phyloP scores from a whole-genome alignment of 2,113 vertebrate species.

The Stictonetta naevosa region DNA sequence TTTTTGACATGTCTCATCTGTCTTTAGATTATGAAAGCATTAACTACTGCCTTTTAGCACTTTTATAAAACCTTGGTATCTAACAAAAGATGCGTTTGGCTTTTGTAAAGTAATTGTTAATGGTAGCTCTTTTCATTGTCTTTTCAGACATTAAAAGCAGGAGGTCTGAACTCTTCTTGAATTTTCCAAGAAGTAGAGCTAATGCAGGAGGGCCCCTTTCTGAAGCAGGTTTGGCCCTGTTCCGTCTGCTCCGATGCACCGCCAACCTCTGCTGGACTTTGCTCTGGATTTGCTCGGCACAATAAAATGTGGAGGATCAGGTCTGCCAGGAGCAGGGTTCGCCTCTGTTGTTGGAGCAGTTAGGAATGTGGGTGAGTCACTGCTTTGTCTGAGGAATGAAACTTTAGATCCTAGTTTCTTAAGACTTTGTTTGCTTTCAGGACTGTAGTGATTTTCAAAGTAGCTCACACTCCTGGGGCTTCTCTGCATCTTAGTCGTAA shows the following conservation, averaged over 20 bases:
- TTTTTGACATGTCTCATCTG: not conserved
- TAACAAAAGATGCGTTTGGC: not conserved
- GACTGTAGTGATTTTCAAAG: not conserved
- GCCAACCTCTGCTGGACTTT: not conserved
- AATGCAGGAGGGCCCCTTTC: not conserved
- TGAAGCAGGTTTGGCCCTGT: not conserved
- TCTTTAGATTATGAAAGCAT: not conserved
- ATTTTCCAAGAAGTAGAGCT: not conserved
- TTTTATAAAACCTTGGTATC: not conserved
- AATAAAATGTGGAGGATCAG: not conserved
- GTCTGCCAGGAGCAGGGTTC: not conserved
- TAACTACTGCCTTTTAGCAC: not conserved
- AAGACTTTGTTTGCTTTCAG: conserved; percentile 10
- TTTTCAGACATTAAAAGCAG: not conserved
- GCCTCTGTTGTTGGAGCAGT: not conserved
- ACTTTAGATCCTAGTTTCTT: not conserved
- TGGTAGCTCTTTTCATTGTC: not conserved
- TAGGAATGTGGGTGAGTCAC: conserved; percentile 43
- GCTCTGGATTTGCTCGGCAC: not conserved
- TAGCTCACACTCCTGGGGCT: rapidly evolving
- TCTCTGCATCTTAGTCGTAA: not conserved
- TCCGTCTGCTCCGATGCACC: not conserved
- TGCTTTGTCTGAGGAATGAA: not conserved
- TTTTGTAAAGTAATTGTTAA: not conserved
- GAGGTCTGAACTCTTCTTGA: not conserved